Base-by-base conservation (phyloP, 2,113 vertebrate genomes). In the Oncorhynchus nerka region DNA sequence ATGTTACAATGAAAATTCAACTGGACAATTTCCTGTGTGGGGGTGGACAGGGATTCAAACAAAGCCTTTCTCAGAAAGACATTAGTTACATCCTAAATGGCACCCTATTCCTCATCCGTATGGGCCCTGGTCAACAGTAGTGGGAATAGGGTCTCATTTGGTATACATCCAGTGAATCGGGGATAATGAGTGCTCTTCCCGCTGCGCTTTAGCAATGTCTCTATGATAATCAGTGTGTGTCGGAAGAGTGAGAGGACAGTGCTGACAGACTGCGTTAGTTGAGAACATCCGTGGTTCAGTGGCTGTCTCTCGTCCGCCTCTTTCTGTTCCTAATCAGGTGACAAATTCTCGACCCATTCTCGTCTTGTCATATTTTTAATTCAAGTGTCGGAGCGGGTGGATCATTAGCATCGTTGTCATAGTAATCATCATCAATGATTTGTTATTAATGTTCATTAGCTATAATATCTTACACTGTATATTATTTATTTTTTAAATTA, bases 271-370 rank as follows among this genome's bases (percentile, higher is more conserved):
- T 32, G 30, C 66, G n/a, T 65, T 77, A 24, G 70, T 71, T 66
- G 48, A 59, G 65, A 70, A 78, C 71, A 68, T 76, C 77, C 80
- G 3, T 73, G 62, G 65, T 70, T 65, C 77, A 67, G 65, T 72
- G 26, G 30, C 26, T 30, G 55, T 72, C 51, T 34, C 15, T 51
- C 13, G 12, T 59, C 51, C 55, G 8, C 6, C 64, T 75, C 76
- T 68, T 83, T 74, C 57, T 74, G 70, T 70, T 24, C 71, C 67
- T 85, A 82, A 88, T 88, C 79, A 77, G 72, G 83, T 81, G 83
- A 39, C 75, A 86, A 74, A 85, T 88, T 86, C 79, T 79, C 26
- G 16, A 19, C 73, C 30, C 65, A 51, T 55, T 55, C 51, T 55
- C 51, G 16, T 55, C 51, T 16, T 24, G 48, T 73, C 57, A 62